Evolutionary conservation across 2,797 vertebrate species (phyloP), one percentile per base, ranked within the genome.

Genomic region (Clarias fuscus): DNA sequence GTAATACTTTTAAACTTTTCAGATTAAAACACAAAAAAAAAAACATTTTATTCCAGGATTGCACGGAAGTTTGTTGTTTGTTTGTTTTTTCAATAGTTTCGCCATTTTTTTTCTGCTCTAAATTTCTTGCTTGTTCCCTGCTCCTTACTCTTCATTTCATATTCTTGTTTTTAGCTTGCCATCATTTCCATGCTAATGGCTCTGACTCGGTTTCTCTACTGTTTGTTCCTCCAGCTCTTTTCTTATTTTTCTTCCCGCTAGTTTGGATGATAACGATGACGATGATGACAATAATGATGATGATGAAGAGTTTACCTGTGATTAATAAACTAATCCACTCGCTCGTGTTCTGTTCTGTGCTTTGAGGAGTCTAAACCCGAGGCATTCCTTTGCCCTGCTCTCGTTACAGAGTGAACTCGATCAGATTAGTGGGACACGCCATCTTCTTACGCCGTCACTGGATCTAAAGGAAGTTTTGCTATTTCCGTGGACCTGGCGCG

Each of bases 401-500:
- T 61, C n/a, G 1, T 76, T 30, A 53, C 33, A 30, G 37, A 27
- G 8, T 40, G 2, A n/a, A 84, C 70, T 17, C 4, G 4, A 84
- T 61, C 18, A 3, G 18, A 53, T 71, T 83, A 10, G 18, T 53
- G 7, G 56, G 73, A 73, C 15, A 15, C 22, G 11, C 18, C 4
- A 20, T 48, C 33, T 72, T 40, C 8, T 80, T 27, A 64, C 11
- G 1, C 18, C 30, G 48, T 61, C 17, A 24, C 33, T 53, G 73
- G 22, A 33, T 70, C 61, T 77, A 48, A 59, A n/a, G 56, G 65
- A 67, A 86, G 22, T 1, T 59, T 15, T 48, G n/a, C 81, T 78
- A 83, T 79, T 61, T 79, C 78, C 33, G n/a, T 48, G 33, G 11
- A 30, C 58, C 18, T 84, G 71, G 83, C 62, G 6, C 27, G 15